Evolutionary conservation across 2,797 vertebrate species (phyloP).

Genomic region (Oreortyx pictus): DNA sequence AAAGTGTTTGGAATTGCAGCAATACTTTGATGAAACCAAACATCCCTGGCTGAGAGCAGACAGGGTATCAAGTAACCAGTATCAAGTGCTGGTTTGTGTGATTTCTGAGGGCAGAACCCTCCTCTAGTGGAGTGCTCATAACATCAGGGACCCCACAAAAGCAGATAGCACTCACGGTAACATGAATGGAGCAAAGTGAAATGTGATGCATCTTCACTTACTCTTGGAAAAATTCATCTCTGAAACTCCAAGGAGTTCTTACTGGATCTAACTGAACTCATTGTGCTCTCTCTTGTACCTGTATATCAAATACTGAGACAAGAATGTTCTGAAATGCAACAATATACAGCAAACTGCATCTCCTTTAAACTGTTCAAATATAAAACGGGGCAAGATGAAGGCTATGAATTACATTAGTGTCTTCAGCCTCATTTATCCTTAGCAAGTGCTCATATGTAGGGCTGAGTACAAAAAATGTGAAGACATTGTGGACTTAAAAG

Average conservation of each 20-base stretch:
- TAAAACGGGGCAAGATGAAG: neutral
- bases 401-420: accelerated
- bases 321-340: neutral
- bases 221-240: neutral
- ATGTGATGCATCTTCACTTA: neutral
- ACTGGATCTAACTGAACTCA: neutral
- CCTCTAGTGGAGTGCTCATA: neutral
- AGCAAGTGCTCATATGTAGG: neutral
- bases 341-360: neutral
- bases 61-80: neutral
- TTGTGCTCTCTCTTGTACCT: neutral
- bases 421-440: neutral
- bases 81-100: accelerated
- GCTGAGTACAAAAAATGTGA: neutral
- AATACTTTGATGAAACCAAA: neutral
- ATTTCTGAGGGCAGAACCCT: neutral
- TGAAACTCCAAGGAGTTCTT: neutral
- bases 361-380: neutral
- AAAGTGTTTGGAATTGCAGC: neutral
- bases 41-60: neutral
- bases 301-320: neutral
- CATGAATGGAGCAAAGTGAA: neutral
- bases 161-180: neutral
- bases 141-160: neutral
- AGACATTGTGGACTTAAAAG: neutral